Conservation (phyloP, 2,113 vertebrate species). For the Dascyllus trimaculatus region DNA sequence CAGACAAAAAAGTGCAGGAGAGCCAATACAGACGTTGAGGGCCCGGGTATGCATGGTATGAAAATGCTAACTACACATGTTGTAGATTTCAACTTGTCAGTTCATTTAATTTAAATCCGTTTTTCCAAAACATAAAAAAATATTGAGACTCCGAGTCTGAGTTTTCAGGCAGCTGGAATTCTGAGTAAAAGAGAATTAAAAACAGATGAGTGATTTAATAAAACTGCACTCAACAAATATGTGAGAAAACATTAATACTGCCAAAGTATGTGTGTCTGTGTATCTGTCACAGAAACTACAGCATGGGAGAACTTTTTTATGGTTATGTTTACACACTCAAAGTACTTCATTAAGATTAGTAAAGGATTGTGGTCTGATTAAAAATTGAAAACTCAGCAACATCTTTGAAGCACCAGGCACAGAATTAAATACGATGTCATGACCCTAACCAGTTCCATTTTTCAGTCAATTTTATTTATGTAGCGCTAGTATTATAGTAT, state of each 20-base stretch:
- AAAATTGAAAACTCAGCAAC: background rate
- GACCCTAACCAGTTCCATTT: background rate
- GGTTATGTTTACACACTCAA: background rate
- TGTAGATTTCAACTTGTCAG: conserved; percentile 14
- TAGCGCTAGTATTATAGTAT: too few relatives aligned
- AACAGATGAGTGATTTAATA: background rate
- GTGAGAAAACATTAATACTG: background rate
- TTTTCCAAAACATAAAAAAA: background rate
- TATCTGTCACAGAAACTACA: background rate
- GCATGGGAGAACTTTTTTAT: background rate
- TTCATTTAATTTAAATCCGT: conserved; percentile 4
- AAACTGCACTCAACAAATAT: background rate
- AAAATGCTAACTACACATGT: conserved; percentile 30
- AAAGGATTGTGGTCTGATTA: background rate
- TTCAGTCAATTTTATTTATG: too few relatives aligned
- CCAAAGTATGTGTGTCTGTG: background rate
- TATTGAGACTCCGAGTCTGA: background rate
- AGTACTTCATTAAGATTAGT: background rate
- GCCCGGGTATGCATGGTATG: conserved; percentile 5
- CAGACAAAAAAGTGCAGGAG: conserved; percentile 10
- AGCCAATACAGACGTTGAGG: conserved; percentile 18
- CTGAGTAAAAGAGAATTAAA: background rate
- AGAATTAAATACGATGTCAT: background rate
- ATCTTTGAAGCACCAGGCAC: background rate
- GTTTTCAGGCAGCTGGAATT: background rate